Evolutionary conservation across 2,113 vertebrate species (phyloP).

Genomic region (Piaya cayana): DNA sequence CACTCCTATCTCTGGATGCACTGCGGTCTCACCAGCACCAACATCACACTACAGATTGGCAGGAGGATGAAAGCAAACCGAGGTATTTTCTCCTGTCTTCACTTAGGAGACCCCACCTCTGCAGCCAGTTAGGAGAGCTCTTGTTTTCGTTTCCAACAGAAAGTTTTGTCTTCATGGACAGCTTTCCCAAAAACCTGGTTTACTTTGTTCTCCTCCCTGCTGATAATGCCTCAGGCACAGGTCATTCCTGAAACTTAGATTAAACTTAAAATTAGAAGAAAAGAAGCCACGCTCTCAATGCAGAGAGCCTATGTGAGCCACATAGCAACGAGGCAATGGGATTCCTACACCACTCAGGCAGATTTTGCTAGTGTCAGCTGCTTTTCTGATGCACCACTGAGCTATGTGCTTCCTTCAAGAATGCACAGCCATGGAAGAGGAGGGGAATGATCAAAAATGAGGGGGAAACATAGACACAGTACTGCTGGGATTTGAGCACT

Average conservation of each 20-base stretch:
- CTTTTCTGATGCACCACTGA: neutral
- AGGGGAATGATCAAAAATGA: rapidly evolving
- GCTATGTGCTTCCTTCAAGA: neutral
- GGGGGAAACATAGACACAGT: neutral
- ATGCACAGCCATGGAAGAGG: neutral
- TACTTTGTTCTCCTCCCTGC: neutral
- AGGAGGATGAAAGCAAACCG: neutral
- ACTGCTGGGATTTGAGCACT: rapidly evolving
- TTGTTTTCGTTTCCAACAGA: neutral
- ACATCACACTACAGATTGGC: rapidly evolving
- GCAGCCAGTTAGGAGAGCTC: neutral
- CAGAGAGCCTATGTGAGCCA: neutral
- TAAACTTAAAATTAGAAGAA: neutral
- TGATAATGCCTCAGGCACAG: neutral
- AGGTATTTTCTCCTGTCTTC: neutral
- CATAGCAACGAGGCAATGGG: rapidly evolving
- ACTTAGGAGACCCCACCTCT: neutral
- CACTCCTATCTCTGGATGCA: no score
- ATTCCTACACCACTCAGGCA: neutral
- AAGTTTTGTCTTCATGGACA: neutral
- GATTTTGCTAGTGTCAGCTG: neutral
- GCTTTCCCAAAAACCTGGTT: neutral
- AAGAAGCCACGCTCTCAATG: neutral
- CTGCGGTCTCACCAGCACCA: no score
- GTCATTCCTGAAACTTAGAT: neutral